Evolutionary conservation across 2,888 invertebrate genomes (phyloP), one percentile per base, ranked within the genome.

Genomic region (Cosmia pyralina): DNA sequence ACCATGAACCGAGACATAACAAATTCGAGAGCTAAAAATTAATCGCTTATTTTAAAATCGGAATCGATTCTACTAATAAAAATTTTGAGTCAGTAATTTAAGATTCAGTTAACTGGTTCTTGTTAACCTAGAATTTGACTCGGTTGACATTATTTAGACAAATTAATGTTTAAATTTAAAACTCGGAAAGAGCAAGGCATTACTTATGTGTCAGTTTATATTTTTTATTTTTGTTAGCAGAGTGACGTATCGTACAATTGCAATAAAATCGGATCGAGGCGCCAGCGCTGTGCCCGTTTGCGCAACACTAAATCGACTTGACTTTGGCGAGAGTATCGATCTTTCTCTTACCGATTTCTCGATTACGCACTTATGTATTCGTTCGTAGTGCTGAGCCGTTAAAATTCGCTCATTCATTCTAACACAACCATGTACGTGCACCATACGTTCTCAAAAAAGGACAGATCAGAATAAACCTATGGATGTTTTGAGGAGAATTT

Each of bases 281-380:
- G 68, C 69, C 80, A 79, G 46, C 46, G 63, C 58, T 63, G n/a
- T 41, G 19, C 50, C 55, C 22, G 69, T 81, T 83, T 81, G 69
- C 84, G 81, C 81, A 86, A 90, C 78, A 79, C 67, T 67, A 71
- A 85, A 90, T 86, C 81, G 77, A 85, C 83, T 89, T 85, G 77
- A 88, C 80, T 87, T 85, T 83, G 69, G 74, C 83, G 86, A 90
- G 90, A 89, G 83, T 89, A 91, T 91, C 89, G 89, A 90, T 91
- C 88, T 91, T 90, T 89, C 90, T 88, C 85, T 83, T 67, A 82
- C 80, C 83, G 92, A 92, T 93, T 93, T 93, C 93, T 88, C 91
- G 89, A 90, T 90, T 90, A 89, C 90, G 88, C 88, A 72, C 76
- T 67, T 63, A 17, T 46, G 55, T 55, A 68, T 70, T 75, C 63